Evolutionary conservation across 2,113 vertebrate species (phyloP), one percentile per base, ranked within the genome.

Genomic region (Periophthalmodon schlosseri): DNA sequence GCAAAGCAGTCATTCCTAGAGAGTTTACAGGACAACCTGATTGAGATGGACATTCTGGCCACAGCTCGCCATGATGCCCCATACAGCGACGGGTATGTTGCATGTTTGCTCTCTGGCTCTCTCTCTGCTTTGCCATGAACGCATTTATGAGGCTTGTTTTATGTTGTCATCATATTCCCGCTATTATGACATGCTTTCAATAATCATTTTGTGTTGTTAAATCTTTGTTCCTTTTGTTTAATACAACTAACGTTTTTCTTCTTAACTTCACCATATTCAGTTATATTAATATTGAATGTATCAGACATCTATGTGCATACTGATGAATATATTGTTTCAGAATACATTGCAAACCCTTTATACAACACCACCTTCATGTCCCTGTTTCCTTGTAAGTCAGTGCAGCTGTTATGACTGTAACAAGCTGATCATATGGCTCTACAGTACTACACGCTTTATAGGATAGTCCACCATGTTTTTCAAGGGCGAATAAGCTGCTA

Each of bases 1-100:
- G 95, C 96, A 96, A 98, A 99, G 97, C 98, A 99, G 97, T 93
- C 97, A 95, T 97, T 98, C 96, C 96, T 98, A 96, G 97, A 97
- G 96, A 96, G 95, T 95, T 97, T 99, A 94, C 97, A 99, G 96
- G 98, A 98, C 96, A 98, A 97, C 98, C 93, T 96, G 93, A 98
- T 99, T 96, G 98, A 99, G 97, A 98, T 99, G 98, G 98, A 99
- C 95, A 96, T 96, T 93, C 96, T 99, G 95, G 95, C 96, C 93
- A 95, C 96, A 85, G 95, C 96, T 88, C 94, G 94, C 93, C 96
- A 94, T 82, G 97, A 98, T 82, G 95, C 94, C 94, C 92, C 96
- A 91, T 96, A 95, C 96, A 91, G 90, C 94, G 96, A 99, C 93
- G 97, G 98, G 97, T 99, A 98, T 92, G 97, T 98, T 88, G 8